phyloP scores from a whole-genome alignment of 2,888 invertebrate genomes.

The Hydroisotoma schaefferi region DNA sequence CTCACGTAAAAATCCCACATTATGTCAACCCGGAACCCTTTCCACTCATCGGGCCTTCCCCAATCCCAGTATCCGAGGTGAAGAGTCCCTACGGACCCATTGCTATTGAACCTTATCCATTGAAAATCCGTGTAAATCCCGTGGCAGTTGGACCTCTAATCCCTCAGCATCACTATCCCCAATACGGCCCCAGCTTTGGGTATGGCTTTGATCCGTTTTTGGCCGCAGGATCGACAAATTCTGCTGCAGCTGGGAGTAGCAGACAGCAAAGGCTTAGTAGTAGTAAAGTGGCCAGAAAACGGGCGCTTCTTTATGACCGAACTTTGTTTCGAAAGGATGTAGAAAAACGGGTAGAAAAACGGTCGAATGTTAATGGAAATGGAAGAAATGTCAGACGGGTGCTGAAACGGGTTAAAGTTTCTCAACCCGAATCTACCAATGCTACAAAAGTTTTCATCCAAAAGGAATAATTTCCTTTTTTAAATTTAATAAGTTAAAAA shows the following conservation, averaged over 20 bases:
- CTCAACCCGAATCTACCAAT: too few relatives aligned
- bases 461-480: too few relatives aligned
- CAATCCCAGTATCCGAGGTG: conserved; percentile 10
- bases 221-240: conserved; percentile 16
- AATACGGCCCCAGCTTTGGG: conserved; percentile 33
- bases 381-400: too few relatives aligned
- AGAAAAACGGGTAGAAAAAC: conserved; percentile 29
- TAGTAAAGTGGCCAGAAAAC: conserved; percentile 31
- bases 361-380: too few relatives aligned
- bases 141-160: conserved; percentile 24
- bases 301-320: conserved; percentile 42
- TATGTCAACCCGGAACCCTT: conserved; percentile 9
- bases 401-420: too few relatives aligned
- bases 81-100: conserved; percentile 16
- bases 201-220: conserved; percentile 35
- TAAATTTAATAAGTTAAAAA: too few relatives aligned
- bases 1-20: conserved; percentile 41
- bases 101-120: conserved; percentile 18
- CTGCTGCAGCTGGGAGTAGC: not conserved
- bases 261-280: not conserved
- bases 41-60: not conserved
- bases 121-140: conserved; percentile 28
- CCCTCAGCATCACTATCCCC: conserved; percentile 20
- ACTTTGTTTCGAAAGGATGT: conserved; percentile 45
- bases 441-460: too few relatives aligned